A percentile compares a stretch with the other conserved stretches of the same genome.
Conservation (phyloP, 2,797 vertebrate species). For the Rhinogobio ventralis region DNA sequence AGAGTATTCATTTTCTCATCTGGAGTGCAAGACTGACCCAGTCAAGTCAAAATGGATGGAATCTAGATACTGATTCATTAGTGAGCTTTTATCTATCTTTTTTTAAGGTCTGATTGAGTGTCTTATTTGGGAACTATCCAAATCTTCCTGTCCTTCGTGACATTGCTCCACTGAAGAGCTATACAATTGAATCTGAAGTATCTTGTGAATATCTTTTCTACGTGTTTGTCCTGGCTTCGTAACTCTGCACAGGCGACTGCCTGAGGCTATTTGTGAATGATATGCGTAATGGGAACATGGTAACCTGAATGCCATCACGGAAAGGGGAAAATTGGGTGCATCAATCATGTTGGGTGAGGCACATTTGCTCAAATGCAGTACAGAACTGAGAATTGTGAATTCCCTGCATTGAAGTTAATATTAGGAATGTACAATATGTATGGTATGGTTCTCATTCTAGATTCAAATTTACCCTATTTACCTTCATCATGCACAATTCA, state of each 20-base stretch:
- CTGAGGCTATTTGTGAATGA: constrained; percentile 66
- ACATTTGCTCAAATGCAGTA: constrained; percentile 28
- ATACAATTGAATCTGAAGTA: constrained; percentile 57
- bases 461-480: not conserved
- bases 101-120: constrained; percentile 52
- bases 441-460: not conserved
- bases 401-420: not conserved
- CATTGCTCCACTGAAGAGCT: constrained; percentile 52
- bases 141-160: constrained; percentile 54
- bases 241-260: constrained; percentile 59
- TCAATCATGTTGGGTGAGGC: constrained; percentile 31
- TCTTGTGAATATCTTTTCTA: constrained; percentile 66
- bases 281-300: constrained; percentile 68
- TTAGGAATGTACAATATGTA: not conserved
- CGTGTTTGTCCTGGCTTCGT: constrained; percentile 61
- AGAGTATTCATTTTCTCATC: not conserved
- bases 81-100: constrained; percentile 55
- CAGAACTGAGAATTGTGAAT: not conserved
- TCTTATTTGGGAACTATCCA: constrained; percentile 44
- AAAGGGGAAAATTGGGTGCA: constrained; percentile 46
- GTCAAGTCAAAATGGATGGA: not conserved
- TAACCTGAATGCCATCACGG: constrained; percentile 66
- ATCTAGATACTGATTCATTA: constrained; percentile 46
- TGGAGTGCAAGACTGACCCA: not conserved
- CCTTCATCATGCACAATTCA: not conserved